A percentile compares a stretch with the other conserved stretches of the same genome.
Conservation (phyloP, 2,797 vertebrate genomes). For the Gallinago nigripennis region DNA sequence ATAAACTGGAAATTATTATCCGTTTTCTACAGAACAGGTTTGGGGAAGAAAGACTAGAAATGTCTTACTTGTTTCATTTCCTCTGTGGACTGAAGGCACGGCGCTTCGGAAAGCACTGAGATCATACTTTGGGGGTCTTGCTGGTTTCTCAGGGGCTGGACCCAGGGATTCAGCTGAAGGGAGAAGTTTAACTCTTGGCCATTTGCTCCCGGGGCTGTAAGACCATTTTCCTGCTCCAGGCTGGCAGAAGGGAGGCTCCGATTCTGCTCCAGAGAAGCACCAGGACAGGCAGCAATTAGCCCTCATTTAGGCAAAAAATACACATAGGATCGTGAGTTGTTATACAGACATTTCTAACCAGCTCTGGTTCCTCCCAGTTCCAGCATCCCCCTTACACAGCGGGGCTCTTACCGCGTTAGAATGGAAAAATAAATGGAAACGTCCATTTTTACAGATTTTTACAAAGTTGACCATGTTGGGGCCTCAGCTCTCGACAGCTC, state of each 20-base stretch:
- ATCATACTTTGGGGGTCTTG: conserved; percentile 60
- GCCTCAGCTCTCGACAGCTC: neutral
- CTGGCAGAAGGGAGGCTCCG: neutral
- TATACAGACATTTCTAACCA: neutral
- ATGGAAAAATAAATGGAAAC: neutral
- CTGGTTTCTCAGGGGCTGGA: conserved; percentile 76
- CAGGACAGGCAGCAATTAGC: conserved; percentile 2
- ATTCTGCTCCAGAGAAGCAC: conserved; percentile 17
- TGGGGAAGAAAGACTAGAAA: neutral
- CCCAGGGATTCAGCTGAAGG: conserved; percentile 64
- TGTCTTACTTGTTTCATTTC: conserved; percentile 64
- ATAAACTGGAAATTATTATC: neutral
- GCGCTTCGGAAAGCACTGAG: conserved; percentile 33
- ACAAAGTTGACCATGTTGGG: neutral
- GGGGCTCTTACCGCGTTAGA: accelerated
- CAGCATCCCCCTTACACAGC: accelerated
- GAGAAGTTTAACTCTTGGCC: conserved; percentile 67
- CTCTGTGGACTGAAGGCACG: neutral
- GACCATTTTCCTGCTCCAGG: neutral
- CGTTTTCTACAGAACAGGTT: neutral
- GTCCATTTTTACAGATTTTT: neutral
- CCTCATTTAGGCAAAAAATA: neutral
- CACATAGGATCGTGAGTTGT: neutral
- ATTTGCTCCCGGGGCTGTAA: neutral
- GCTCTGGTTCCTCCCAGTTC: neutral